Evolutionary conservation across 2,797 vertebrate genomes (phyloP), one percentile per base, ranked within the genome.

Genomic region (Pseudopleuronectes americanus): DNA sequence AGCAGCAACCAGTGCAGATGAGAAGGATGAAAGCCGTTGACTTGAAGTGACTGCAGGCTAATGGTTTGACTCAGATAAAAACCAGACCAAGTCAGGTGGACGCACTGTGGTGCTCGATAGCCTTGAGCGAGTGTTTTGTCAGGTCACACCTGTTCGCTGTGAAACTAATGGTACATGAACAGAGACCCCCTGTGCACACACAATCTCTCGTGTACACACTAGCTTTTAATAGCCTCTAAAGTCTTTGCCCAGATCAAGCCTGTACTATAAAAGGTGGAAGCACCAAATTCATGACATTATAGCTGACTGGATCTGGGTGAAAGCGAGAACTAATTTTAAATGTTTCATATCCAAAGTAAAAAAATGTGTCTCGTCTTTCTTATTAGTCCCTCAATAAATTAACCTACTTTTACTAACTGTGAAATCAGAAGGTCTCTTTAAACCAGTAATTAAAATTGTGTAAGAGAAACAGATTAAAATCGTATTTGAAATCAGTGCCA

Each of bases 91-190:
- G 60, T 72, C 80, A 88, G 89, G 87, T 84, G 88, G 87, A 85
- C 57, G 71, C 61, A 70, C 61, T 67, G 57, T 23, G 45, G 56
- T 10, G 66, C 61, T 80, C 0, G 22, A 85, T 57, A 74, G 88
- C 87, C 84, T 64, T 8, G 19, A 80, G 90, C 76, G 58, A 75
- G 28, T 70, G 66, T 85, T 76, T 66, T 68, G 68, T 86, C 66
- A 71, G 80, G 84, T 85, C 84, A 84, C 88, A 91, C 87, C 79
- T 88, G 89, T 83, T 90, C 56, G 6, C 53, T 76, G 73, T 89
- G 74, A 84, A 83, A 83, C 80, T 84, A 87, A 86, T 87, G 73
- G 72, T 66, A 88, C 83, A 89, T 83, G 71, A 86, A 77, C 43
- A 83, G 16, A 45, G 43, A 67, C 52, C 65, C 49, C 16, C 19